These are phyloP conservation scores for Tyrophagus putrescentiae DNA, from an alignment of 1,140 invertebrate species.

Conservation along the genomic window DNA sequence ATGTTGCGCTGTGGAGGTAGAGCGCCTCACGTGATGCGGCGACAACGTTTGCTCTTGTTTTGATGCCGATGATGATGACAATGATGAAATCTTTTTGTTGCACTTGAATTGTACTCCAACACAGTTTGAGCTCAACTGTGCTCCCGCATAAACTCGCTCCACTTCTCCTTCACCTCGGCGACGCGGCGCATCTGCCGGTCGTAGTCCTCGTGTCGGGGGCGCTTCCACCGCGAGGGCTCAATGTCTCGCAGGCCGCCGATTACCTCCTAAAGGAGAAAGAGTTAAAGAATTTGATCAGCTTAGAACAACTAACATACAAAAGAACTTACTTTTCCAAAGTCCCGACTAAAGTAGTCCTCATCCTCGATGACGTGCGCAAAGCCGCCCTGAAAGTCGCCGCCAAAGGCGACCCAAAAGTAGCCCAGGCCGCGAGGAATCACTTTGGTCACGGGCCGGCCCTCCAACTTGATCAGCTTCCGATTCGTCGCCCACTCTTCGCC, in stretches of 20 bases:
- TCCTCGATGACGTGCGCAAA: constrained; percentile 95
- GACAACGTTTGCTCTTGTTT: no score
- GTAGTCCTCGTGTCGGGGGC: constrained; percentile 53
- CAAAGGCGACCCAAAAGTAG: constrained; percentile 88
- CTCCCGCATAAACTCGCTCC: constrained; percentile 5
- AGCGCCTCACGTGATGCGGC: no score
- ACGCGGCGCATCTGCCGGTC: constrained; percentile 52
- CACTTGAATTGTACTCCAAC: background rate
- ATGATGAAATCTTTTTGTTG: no score
- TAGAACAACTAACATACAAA: constrained; percentile 21
- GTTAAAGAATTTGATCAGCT: background rate
- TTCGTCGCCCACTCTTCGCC: constrained; percentile 88
- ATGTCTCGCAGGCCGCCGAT: constrained; percentile 84
- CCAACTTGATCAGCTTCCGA: constrained; percentile 70
- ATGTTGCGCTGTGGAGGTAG: no score
- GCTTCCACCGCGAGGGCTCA: constrained; percentile 66
- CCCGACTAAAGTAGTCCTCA: constrained; percentile 62
- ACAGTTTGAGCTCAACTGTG: background rate
- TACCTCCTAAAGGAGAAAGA: constrained; percentile 52
- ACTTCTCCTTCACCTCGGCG: constrained; percentile 39
- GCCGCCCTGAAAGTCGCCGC: constrained; percentile 56
- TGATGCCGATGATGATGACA: no score
- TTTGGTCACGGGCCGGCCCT: constrained; percentile 13
- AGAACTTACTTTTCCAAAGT: constrained; percentile 65
- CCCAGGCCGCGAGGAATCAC: background rate